Conservation (phyloP, 1,140 invertebrate species). For the Zaprionus lachaisei region DNA sequence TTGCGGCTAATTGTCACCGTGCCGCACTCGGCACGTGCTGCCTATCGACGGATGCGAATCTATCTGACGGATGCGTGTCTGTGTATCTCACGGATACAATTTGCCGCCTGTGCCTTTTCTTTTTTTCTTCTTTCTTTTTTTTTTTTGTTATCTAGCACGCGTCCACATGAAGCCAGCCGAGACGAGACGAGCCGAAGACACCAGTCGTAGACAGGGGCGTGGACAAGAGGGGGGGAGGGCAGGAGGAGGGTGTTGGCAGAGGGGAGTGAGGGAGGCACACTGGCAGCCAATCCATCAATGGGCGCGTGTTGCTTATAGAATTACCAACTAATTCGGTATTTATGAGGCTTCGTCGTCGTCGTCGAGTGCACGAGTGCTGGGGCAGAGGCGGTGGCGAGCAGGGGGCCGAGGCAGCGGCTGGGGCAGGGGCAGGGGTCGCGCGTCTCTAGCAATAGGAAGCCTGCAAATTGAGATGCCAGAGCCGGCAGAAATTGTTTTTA, state of each 20-base stretch:
- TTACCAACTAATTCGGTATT: constrained; percentile 84
- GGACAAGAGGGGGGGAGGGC: background rate
- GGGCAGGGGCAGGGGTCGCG: background rate
- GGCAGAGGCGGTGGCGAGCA: background rate
- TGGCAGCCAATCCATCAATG: constrained; percentile 74
- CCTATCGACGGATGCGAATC: constrained; percentile 31
- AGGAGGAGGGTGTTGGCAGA: background rate
- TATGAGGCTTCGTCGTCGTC: constrained; percentile 81
- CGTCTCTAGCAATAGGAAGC: constrained; percentile 51
- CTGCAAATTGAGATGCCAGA: constrained; percentile 78
- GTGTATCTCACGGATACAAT: constrained; percentile 44
- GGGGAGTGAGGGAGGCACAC: constrained; percentile 10
- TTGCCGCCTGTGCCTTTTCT: constrained; percentile 36
- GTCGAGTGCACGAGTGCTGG: constrained; percentile 69
- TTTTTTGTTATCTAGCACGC: constrained; percentile 57
- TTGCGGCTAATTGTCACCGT: constrained; percentile 73
- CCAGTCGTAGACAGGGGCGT: background rate
- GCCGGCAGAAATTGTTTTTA: constrained; percentile 73
- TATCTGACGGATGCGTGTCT: constrained; percentile 43
- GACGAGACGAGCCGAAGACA: background rate
- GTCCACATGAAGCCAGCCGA: constrained; percentile 40
- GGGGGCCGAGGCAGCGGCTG: background rate
- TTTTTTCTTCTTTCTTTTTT: background rate
- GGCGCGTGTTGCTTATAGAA: constrained; percentile 84
- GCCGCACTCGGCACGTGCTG: constrained; percentile 28